Conservation (phyloP, 2,797 vertebrate species). For the Mycteria americana region DNA sequence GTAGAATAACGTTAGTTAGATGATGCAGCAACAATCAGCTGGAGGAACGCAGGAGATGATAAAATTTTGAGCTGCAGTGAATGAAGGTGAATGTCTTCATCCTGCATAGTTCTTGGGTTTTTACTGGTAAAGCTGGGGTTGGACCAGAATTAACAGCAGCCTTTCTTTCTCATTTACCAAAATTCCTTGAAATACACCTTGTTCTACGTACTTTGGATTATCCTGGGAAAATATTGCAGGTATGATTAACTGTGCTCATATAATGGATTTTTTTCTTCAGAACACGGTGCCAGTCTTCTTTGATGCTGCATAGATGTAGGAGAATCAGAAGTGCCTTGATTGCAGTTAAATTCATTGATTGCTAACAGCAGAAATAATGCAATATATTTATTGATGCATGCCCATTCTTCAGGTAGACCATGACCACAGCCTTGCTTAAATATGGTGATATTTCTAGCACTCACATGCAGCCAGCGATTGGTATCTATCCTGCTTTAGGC, state of each 20-base stretch:
- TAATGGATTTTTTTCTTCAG: background rate
- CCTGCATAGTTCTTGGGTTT: background rate
- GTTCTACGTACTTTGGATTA: background rate
- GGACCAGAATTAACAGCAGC: background rate
- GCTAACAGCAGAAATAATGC: background rate
- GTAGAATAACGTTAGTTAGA: background rate
- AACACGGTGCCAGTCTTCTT: background rate
- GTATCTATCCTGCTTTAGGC: background rate
- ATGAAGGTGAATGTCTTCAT: background rate
- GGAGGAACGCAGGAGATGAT: background rate
- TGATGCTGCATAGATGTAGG: background rate
- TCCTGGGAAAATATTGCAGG: background rate
- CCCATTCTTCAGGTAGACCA: background rate
- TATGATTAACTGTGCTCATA: background rate
- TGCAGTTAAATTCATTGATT: background rate
- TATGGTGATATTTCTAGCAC: background rate
- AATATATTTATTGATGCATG: background rate
- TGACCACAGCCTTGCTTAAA: background rate
- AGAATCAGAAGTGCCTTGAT: background rate
- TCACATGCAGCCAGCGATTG: rapidly evolving
- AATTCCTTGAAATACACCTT: background rate
- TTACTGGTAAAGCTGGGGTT: background rate
- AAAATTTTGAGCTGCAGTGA: background rate
- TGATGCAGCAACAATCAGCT: background rate
- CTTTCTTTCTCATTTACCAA: background rate